Conservation (phyloP, 2,113 vertebrate genomes). For the Numida meleagris region DNA sequence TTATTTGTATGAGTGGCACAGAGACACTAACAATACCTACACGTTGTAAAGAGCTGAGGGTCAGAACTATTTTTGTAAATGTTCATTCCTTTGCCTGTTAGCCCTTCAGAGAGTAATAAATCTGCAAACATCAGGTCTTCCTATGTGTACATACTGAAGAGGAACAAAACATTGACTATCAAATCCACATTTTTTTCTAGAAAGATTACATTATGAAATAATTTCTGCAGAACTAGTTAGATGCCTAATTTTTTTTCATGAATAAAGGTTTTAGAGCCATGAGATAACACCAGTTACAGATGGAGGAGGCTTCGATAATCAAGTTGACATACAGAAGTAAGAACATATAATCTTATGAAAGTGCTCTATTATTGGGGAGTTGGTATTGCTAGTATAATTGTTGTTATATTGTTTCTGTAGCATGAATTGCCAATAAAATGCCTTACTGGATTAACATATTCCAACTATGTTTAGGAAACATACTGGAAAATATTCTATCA, state of each 20-base stretch:
- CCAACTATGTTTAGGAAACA: background rate
- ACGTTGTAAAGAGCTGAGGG: too few species aligned
- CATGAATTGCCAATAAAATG: background rate
- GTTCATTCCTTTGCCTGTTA: background rate
- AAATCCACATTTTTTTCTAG: background rate
- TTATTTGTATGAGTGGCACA: background rate
- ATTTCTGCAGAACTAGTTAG: rapidly evolving
- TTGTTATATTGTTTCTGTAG: background rate
- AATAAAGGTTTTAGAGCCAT: background rate
- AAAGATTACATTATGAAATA: background rate
- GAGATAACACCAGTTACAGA: background rate
- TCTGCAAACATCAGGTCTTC: background rate
- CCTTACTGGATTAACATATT: background rate
- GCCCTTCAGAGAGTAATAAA: background rate
- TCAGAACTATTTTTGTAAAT: rapidly evolving
- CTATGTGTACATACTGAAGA: rapidly evolving
- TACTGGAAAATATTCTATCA: background rate
- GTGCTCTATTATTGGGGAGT: background rate
- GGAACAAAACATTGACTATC: background rate
- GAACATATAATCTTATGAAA: background rate
- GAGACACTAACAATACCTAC: background rate
- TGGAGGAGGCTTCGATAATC: background rate
- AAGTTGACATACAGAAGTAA: background rate
- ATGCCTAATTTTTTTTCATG: background rate
- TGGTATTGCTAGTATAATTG: background rate